Percentiles rank a stretch among this genome's conserved stretches.
These are phyloP conservation scores for Amphiduros pacificus DNA, from an alignment of 2,888 invertebrate species.

Conservation along the genomic window DNA sequence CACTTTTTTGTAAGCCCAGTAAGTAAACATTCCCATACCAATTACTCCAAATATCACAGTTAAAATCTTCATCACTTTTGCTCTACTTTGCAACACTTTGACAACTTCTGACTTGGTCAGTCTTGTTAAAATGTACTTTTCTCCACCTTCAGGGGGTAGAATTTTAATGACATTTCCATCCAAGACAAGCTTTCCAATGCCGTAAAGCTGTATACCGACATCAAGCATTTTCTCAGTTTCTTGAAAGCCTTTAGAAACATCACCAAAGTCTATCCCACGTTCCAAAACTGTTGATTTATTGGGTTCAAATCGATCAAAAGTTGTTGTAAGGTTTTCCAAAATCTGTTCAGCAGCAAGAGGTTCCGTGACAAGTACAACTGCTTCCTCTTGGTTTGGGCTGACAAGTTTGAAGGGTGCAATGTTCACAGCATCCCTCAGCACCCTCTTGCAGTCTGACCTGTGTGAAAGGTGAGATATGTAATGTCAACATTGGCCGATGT, in stretches of 20 bases:
- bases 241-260: slow-evolving; percentile 78
- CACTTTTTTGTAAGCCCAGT: slow-evolving; percentile 64
- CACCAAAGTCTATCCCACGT: slow-evolving; percentile 81
- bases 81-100: slow-evolving; percentile 73
- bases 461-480: too few species aligned
- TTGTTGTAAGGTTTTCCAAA: slow-evolving; percentile 73
- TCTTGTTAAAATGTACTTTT: slow-evolving; percentile 73
- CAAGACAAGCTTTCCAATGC: slow-evolving; percentile 75
- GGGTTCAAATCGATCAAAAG: slow-evolving; percentile 81
- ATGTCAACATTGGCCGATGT: too few species aligned
- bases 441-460: slow-evolving; percentile 12
- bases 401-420: slow-evolving; percentile 44
- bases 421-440: slow-evolving; percentile 8
- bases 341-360: slow-evolving; percentile 70
- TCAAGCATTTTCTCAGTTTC: slow-evolving; percentile 85
- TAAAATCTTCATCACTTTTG: slow-evolving; percentile 64
- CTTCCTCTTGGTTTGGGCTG: background rate
- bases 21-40: slow-evolving; percentile 64
- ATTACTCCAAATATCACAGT: slow-evolving; percentile 66
- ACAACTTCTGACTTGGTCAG: slow-evolving; percentile 76
- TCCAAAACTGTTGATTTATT: slow-evolving; percentile 76
- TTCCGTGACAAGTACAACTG: slow-evolving; percentile 61
- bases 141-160: slow-evolving; percentile 72
- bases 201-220: slow-evolving; percentile 78
- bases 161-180: slow-evolving; percentile 69